Evolutionary conservation across 2,113 vertebrate species (phyloP).

Genomic region (Anhinga anhinga): DNA sequence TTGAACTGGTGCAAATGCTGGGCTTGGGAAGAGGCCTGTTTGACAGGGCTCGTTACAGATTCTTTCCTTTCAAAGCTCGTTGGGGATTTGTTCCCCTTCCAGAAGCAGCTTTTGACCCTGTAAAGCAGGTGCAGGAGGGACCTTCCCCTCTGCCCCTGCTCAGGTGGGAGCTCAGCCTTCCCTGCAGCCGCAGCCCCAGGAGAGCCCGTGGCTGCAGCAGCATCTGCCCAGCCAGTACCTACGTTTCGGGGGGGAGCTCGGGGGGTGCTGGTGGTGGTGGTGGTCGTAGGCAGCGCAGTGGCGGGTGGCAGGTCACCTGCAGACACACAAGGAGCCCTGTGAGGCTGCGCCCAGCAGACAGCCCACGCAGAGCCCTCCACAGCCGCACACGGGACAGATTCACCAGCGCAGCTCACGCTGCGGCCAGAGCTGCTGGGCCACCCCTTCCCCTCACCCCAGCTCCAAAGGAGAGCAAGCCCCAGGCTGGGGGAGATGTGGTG

Average conservation of each 20-base stretch:
- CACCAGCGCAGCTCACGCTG: accelerated
- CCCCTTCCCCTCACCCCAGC: background rate
- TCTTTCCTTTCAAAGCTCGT: background rate
- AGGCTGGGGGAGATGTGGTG: accelerated
- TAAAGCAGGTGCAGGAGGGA: background rate
- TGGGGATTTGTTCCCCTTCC: background rate
- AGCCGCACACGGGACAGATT: background rate
- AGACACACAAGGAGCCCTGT: background rate
- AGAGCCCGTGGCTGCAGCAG: accelerated
- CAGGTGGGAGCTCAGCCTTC: background rate
- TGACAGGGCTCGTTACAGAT: accelerated
- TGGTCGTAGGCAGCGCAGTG: accelerated
- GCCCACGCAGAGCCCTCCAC: background rate
- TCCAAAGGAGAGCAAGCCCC: background rate
- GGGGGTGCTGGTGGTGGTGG: background rate
- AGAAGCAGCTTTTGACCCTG: background rate
- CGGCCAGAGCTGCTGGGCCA: background rate
- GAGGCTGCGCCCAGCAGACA: background rate
- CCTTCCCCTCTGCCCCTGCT: background rate
- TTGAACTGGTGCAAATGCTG: background rate
- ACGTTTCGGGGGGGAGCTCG: background rate
- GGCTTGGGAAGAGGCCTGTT: background rate
- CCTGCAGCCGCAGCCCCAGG: background rate
- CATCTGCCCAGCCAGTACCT: background rate
- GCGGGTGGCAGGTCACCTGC: constrained; percentile 18